Evolutionary conservation across 2,113 vertebrate genomes (phyloP).

Genomic region (Dunckerocampus dactyliophorus): DNA sequence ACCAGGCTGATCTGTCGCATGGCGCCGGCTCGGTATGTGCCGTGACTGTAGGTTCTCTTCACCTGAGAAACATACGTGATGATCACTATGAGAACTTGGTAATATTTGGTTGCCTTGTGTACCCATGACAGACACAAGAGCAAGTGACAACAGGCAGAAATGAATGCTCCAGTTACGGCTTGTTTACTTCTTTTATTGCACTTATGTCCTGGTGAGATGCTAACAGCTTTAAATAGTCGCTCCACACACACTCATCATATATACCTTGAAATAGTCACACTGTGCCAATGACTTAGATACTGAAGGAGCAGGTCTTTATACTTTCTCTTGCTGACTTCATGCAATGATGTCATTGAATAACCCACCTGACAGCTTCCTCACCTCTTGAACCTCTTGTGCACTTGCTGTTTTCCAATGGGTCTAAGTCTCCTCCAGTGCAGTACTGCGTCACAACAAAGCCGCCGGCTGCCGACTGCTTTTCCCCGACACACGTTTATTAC

Average conservation of each 20-base stretch:
- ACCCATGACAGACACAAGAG: too few species aligned
- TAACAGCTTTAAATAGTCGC: too few species aligned
- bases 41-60: constrained; percentile 67
- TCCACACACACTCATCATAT: constrained; percentile 19
- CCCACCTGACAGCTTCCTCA: constrained; percentile 18
- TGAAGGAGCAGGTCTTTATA: constrained; percentile 1
- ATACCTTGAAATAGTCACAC: constrained; percentile 39
- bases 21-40: constrained; percentile 66
- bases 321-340: constrained; percentile 9
- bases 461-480: constrained; percentile 10
- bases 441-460: constrained; percentile 42
- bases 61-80: constrained; percentile 39
- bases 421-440: constrained; percentile 37
- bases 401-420: constrained; percentile 1
- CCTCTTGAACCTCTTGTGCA: not conserved
- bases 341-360: not conserved
- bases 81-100: too few species aligned
- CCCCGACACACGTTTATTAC: constrained; percentile 23
- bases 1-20: constrained; percentile 71
- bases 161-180: too few species aligned
- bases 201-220: too few species aligned
- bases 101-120: too few species aligned
- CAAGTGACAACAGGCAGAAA: too few species aligned
- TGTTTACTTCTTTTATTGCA: too few species aligned
- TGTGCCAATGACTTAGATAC: constrained; percentile 45